These are phyloP conservation scores for Lepus oiostolus DNA, from an alignment of 2,797 vertebrate genomes.

Conservation along the genomic window DNA sequence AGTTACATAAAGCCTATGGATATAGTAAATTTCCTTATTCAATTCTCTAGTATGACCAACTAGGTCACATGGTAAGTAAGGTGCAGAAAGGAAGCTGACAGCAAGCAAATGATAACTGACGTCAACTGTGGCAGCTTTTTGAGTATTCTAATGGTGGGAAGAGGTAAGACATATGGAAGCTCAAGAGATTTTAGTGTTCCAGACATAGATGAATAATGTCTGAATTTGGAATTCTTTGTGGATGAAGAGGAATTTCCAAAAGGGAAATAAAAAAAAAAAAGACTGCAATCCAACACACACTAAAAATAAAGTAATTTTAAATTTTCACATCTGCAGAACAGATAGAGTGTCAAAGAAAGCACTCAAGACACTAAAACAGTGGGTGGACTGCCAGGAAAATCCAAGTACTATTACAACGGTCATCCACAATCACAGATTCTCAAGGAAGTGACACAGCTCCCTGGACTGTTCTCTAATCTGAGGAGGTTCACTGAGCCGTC, in stretches of 20 bases:
- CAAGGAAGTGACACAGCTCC: not conserved
- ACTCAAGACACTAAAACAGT: conserved; percentile 63
- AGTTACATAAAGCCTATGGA: conserved; percentile 21
- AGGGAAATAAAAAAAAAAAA: conserved; percentile 23
- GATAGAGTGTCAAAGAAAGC: conserved; percentile 75
- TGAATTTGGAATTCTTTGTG: conserved; percentile 80
- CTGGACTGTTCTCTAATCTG: not conserved
- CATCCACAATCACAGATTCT: conserved; percentile 38
- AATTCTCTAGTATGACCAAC: conserved; percentile 45
- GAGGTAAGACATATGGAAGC: conserved; percentile 56
- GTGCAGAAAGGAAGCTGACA: conserved; percentile 52
- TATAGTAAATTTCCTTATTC: conserved; percentile 48
- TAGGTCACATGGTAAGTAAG: conserved; percentile 6
- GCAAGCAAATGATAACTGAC: conserved; percentile 59
- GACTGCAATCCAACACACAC: conserved; percentile 61
- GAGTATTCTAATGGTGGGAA: conserved; percentile 65
- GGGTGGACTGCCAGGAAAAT: conserved; percentile 60
- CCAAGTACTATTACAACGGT: conserved; percentile 28
- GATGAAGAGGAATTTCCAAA: conserved; percentile 78
- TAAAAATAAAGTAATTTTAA: conserved; percentile 78
- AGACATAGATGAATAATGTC: conserved; percentile 80
- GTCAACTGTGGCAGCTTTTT: conserved; percentile 48
- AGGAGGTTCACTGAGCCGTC: not conserved
- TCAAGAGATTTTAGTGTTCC: conserved; percentile 70
- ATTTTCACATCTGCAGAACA: conserved; percentile 76